Conservation (phyloP, 53 echinoderm and acorn worm genomes). For the Arbacia lixula region DNA sequence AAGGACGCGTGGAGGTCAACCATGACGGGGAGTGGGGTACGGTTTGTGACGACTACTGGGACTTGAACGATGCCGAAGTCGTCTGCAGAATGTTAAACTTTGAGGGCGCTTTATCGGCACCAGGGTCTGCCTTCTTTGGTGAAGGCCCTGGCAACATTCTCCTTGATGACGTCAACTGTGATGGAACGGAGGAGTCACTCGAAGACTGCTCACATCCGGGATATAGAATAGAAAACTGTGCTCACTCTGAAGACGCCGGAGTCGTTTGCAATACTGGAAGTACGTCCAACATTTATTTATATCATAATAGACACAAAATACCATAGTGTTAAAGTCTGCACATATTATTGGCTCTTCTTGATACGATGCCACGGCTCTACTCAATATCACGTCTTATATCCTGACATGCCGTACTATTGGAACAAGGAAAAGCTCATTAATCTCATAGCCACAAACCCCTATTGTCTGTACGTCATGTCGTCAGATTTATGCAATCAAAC, state of each 20-base stretch:
- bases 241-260: constrained; percentile 5
- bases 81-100: constrained; percentile 40
- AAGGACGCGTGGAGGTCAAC: constrained; percentile 39
- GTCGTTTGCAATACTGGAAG: constrained; percentile 3
- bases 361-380: too few relatives aligned
- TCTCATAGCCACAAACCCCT: too few relatives aligned
- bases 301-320: too few relatives aligned
- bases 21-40: constrained; percentile 33
- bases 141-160: constrained; percentile 17
- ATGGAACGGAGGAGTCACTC: constrained; percentile 8
- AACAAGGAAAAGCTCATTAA: too few relatives aligned
- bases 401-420: too few relatives aligned
- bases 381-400: too few relatives aligned
- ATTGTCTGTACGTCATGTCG: too few relatives aligned
- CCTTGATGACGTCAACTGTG: constrained; percentile 6
- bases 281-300: not conserved
- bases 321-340: too few relatives aligned
- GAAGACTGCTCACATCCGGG: not conserved
- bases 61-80: constrained; percentile 35
- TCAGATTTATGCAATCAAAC: too few relatives aligned
- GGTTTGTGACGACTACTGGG: constrained; percentile 41
- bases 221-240: not conserved
- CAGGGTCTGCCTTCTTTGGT: constrained; percentile 1
- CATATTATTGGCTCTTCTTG: too few relatives aligned
- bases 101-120: constrained; percentile 10